Percentiles rank a stretch among this genome's conserved stretches.
These are phyloP conservation scores for Xanthia togata DNA, from an alignment of 2,888 invertebrate genomes.

Conservation along the genomic window DNA sequence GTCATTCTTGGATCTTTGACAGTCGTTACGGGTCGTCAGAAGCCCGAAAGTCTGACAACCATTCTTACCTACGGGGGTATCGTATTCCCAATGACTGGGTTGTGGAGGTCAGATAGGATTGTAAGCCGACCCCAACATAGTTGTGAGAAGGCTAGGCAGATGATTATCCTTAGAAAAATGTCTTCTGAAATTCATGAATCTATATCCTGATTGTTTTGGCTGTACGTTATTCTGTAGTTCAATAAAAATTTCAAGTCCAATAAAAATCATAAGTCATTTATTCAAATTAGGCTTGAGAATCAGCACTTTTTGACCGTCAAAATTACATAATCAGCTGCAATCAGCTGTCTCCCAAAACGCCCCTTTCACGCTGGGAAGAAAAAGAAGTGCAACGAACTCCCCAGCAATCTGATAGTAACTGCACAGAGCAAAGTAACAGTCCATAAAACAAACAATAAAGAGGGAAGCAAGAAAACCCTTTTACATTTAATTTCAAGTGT, in stretches of 20 bases:
- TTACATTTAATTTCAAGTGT: not conserved
- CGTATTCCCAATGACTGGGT: too few relatives aligned
- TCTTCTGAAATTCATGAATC: not conserved
- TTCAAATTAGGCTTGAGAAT: not conserved
- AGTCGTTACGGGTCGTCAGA: too few relatives aligned
- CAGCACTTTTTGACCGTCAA: too few relatives aligned
- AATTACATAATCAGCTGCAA: too few relatives aligned
- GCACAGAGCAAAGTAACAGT: not conserved
- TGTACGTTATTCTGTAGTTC: not conserved
- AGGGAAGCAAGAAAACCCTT: conserved; percentile 13
- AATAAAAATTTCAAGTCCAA: not conserved
- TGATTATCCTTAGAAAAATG: not conserved
- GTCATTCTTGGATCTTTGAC: too few relatives aligned
- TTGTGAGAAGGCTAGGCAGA: too few relatives aligned
- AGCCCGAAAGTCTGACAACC: too few relatives aligned
- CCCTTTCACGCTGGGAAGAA: not conserved
- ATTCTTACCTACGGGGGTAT: too few relatives aligned
- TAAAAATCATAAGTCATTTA: not conserved
- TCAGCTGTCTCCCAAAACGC: not conserved
- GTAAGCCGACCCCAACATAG: too few relatives aligned
- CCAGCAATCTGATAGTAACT: not conserved
- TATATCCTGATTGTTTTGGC: not conserved
- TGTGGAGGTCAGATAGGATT: too few relatives aligned
- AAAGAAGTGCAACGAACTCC: not conserved
- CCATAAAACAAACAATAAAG: not conserved